These are phyloP conservation scores for Philotrypesis tridentata DNA, from an alignment of 1,140 invertebrate species.

Conservation along the genomic window DNA sequence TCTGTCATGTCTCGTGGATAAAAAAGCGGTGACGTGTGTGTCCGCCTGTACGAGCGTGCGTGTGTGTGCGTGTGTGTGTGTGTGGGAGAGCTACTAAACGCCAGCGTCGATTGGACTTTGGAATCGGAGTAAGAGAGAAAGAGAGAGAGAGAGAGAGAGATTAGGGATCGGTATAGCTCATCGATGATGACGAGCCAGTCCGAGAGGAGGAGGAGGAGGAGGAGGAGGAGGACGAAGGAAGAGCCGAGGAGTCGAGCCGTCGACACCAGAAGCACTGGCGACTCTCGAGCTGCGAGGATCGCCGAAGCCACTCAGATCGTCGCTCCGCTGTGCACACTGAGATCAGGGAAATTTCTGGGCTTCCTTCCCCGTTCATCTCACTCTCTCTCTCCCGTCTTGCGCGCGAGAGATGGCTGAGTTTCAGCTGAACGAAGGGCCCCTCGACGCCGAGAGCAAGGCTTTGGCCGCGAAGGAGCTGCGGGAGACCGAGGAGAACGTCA, in stretches of 20 bases:
- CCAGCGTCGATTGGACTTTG: constrained; percentile 31
- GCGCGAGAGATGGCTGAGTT: constrained; percentile 36
- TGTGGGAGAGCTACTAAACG: background rate
- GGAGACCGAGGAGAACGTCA: constrained; percentile 79
- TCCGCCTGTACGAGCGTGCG: background rate
- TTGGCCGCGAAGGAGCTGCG: constrained; percentile 79
- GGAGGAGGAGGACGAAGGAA: constrained; percentile 44
- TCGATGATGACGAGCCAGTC: constrained; percentile 33
- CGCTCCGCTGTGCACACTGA: background rate
- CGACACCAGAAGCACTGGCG: constrained; percentile 33
- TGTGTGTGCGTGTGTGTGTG: constrained; percentile 5
- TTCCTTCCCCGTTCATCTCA: too few relatives aligned
- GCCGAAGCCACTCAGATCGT: background rate
- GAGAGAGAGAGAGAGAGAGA: constrained; percentile 12
- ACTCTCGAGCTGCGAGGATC: constrained; percentile 30
- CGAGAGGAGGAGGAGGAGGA: constrained; percentile 16
- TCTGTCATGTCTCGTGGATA: constrained; percentile 29
- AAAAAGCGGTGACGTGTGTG: constrained; percentile 20
- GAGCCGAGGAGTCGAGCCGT: constrained; percentile 5
- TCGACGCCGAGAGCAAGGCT: constrained; percentile 68
- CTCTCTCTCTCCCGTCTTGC: background rate
- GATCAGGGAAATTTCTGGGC: too few relatives aligned
- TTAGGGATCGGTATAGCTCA: constrained; percentile 22
- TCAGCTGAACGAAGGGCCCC: constrained; percentile 48
- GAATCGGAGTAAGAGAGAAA: constrained; percentile 14